Conservation (phyloP, 1,140 invertebrate genomes). For the Drosophila sp. region DNA sequence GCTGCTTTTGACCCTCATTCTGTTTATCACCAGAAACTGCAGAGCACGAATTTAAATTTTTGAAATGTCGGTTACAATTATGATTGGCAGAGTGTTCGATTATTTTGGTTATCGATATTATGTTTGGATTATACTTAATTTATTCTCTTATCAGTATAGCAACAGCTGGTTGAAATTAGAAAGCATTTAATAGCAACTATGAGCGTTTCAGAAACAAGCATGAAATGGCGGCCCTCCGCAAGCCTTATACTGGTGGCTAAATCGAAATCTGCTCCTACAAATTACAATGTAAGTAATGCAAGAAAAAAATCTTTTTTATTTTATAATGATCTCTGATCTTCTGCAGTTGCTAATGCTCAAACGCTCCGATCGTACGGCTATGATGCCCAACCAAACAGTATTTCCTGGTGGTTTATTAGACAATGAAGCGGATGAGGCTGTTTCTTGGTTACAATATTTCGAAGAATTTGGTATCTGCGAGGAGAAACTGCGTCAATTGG, state of each 20-base stretch:
- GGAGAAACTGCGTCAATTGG: slow-evolving; percentile 46
- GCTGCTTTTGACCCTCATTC: not conserved
- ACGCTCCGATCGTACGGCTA: slow-evolving; percentile 56
- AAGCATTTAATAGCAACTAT: slow-evolving; percentile 10
- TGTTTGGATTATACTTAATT: not conserved
- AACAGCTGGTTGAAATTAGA: slow-evolving; percentile 29
- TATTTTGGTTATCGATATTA: not conserved
- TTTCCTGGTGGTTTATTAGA: slow-evolving; percentile 66
- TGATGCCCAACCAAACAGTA: slow-evolving; percentile 52
- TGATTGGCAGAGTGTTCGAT: not conserved
- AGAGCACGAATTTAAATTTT: not conserved
- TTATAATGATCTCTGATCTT: slow-evolving; percentile 14
- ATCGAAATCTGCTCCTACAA: not conserved
- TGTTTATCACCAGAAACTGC: not conserved
- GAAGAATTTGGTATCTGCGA: slow-evolving; percentile 61
- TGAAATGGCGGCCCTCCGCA: slow-evolving; percentile 53
- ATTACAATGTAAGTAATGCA: slow-evolving; percentile 51
- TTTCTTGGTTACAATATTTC: slow-evolving; percentile 60
- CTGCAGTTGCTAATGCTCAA: slow-evolving; percentile 63
- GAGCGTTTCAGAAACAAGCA: slow-evolving; percentile 5
- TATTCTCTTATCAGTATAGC: not conserved
- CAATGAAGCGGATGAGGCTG: slow-evolving; percentile 49
- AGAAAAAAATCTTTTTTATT: not conserved
- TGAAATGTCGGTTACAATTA: not conserved
- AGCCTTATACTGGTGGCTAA: slow-evolving; percentile 58